Evolutionary conservation across 2,797 vertebrate genomes (phyloP), one percentile per base, ranked within the genome.

Genomic region (Sciurus carolinensis): DNA sequence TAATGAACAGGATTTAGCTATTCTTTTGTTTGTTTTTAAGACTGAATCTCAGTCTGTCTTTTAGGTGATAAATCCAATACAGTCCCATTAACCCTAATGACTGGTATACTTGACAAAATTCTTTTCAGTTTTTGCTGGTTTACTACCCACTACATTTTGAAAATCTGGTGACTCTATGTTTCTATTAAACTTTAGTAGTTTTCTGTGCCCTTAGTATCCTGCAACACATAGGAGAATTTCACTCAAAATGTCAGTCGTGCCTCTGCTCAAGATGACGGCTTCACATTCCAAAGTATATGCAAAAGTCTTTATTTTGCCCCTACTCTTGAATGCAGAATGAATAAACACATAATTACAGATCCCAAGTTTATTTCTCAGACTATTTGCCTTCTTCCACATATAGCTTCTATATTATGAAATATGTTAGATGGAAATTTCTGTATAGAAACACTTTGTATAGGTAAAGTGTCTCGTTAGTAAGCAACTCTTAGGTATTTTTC

Each of bases 221-320:
- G 15, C 0, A 52, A 64, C 28, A 84, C 6, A 85, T 3, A 50
- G 50, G 33, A 73, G 33, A 76, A 20, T 42, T 15, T 69, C 33
- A 91, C 7, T 85, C 30, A 84, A 72, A 88, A 90, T 71, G 36
- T 59, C 33, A 85, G 18, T 52, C 33, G 47, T 39, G 2, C 13
- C 30, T 50, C 26, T 75, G n/a, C 42, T 79, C 22, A 95, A 26
- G 36, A 87, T 81, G 77, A 91, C 52, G 64, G 54, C 20, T 73
- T 66, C 30, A 76, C 83, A 47, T 84, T 93, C 18, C 36, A 22
- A 22, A 30, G 57, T 28, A n/a, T 30, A 12, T 30, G 15, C 72
- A 80, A 66, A 95, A 64, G 54, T 76, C 50, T 76, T 59, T 77
- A 82, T 83, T 82, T 93, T 77, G 17, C 30, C 67, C 92, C 75